Evolutionary conservation across 2,113 vertebrate genomes (phyloP).

Genomic region (Tamias sibiricus): DNA sequence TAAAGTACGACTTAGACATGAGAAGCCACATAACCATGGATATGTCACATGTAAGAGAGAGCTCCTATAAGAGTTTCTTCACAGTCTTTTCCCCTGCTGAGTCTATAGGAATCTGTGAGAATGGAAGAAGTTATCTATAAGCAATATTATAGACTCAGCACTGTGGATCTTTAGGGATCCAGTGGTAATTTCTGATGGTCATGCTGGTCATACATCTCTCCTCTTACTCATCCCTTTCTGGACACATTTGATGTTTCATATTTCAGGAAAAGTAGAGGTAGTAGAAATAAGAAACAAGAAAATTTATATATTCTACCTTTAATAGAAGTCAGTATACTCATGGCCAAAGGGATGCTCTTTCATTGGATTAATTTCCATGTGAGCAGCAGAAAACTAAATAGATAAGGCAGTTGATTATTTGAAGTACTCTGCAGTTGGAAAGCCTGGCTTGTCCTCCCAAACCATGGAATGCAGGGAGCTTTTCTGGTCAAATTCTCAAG

Average conservation of each 20-base stretch:
- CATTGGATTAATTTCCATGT: not conserved
- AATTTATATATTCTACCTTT: not conserved
- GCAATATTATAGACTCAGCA: not conserved
- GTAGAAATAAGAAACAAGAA: not conserved
- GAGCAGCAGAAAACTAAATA: not conserved
- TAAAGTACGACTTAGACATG: not conserved
- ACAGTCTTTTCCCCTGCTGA: not conserved
- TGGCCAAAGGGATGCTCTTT: not conserved
- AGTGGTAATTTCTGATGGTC: not conserved
- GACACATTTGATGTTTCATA: not conserved
- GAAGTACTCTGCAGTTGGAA: not conserved
- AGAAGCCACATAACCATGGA: not conserved
- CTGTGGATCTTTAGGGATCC: not conserved
- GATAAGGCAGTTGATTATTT: not conserved
- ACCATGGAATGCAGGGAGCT: not conserved
- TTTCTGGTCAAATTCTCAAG: not conserved
- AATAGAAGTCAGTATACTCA: not conserved
- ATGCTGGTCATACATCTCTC: not conserved
- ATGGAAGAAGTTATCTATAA: not conserved
- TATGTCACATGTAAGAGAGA: not conserved
- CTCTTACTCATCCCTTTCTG: not conserved
- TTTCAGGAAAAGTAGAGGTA: not conserved
- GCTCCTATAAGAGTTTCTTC: not conserved
- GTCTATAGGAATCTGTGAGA: not conserved
- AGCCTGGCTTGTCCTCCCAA: not conserved